Percentiles rank a stretch among this genome's conserved stretches.
Evolutionary conservation across 2,113 vertebrate genomes (phyloP).

Genomic region (Mellivora capensis): DNA sequence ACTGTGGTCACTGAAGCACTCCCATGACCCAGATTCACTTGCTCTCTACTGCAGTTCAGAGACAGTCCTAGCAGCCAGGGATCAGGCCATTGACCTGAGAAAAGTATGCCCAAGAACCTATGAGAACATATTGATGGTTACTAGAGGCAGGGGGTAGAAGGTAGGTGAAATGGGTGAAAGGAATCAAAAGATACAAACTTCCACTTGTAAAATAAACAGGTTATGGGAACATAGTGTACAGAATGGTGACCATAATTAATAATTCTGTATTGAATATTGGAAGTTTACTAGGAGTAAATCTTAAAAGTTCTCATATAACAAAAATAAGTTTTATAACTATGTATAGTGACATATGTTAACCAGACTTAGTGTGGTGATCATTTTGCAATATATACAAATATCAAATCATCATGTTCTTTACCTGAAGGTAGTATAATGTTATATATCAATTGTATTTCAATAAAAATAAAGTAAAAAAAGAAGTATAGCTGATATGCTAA

Average conservation of each 20-base stretch:
- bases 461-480: not conserved
- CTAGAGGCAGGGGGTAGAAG: not conserved
- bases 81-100: not conserved
- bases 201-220: not conserved
- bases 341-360: not conserved
- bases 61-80: not conserved
- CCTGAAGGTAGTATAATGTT: not conserved
- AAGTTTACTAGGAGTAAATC: not conserved
- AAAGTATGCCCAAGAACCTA: not conserved
- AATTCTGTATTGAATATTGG: not conserved
- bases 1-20: not conserved
- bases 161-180: not conserved
- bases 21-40: not conserved
- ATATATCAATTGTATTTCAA: not conserved
- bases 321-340: not conserved
- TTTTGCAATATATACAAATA: not conserved
- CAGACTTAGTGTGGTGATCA: not conserved
- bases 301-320: not conserved
- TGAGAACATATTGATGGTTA: not conserved
- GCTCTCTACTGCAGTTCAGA: not conserved
- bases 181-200: not conserved
- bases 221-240: not conserved
- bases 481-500: not conserved
- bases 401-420: not conserved
- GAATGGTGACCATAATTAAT: not conserved